Percentiles rank a stretch among this genome's conserved stretches.
phyloP scores from a whole-genome alignment of 2,797 vertebrate genomes.

The Holocentrus rufus region DNA sequence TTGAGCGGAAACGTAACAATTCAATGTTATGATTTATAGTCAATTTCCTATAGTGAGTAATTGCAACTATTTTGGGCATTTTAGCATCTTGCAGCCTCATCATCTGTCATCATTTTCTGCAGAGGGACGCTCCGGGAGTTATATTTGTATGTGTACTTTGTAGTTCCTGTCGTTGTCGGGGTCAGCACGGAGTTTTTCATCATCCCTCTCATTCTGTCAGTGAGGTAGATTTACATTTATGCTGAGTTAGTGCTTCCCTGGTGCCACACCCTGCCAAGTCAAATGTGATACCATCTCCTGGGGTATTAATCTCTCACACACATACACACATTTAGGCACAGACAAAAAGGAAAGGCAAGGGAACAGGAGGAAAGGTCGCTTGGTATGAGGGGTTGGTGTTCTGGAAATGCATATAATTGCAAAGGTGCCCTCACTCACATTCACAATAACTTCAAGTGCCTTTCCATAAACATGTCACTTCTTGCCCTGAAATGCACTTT shows the following conservation, averaged over 20 bases:
- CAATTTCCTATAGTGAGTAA: no score
- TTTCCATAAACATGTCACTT: neutral
- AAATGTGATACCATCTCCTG: constrained; percentile 77
- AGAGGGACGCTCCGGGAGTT: no score
- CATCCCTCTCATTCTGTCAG: constrained; percentile 50
- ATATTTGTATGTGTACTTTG: constrained; percentile 8
- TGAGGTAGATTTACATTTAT: constrained; percentile 75
- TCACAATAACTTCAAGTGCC: neutral
- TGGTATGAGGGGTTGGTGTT: neutral
- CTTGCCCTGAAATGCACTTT: neutral
- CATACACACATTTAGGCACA: constrained; percentile 13
- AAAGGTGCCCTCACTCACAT: constrained; percentile 6
- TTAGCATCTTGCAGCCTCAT: no score
- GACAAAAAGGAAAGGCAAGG: neutral
- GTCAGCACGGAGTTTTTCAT: constrained; percentile 55
- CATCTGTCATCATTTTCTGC: no score
- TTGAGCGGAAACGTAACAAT: no score
- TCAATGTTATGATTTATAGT: no score
- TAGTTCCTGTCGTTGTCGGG: constrained; percentile 17
- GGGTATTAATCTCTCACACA: constrained; percentile 76
- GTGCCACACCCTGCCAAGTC: constrained; percentile 70
- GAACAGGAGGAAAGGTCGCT: constrained; percentile 44
- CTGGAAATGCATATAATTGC: neutral
- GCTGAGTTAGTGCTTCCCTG: constrained; percentile 68
- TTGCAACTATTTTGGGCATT: no score